phyloP scores from a whole-genome alignment of 2,113 vertebrate species.

The Tupaia chinensis region DNA sequence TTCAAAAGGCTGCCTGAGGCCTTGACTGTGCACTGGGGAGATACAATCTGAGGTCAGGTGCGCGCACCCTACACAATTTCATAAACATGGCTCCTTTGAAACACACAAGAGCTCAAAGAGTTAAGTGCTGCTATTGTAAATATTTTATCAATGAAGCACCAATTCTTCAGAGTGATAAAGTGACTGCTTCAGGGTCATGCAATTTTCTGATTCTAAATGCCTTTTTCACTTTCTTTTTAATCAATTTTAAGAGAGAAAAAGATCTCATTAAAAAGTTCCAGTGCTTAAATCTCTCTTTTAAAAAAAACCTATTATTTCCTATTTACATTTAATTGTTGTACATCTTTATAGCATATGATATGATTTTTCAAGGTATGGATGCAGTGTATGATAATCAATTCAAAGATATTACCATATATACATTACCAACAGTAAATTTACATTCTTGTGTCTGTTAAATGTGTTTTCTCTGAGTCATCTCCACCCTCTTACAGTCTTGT shows the following conservation, averaged over 20 bases:
- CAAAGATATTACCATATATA: no score
- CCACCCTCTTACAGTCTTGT: no score
- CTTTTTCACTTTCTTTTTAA: neutral
- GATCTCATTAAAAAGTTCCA: neutral
- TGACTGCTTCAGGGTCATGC: accelerated
- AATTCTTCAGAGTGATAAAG: neutral
- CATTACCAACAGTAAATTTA: no score
- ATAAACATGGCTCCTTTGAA: neutral
- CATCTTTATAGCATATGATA: no score
- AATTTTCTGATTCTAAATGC: neutral
- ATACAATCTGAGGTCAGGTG: neutral
- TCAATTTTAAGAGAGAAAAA: neutral
- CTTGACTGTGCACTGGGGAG: no score
- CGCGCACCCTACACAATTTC: neutral
- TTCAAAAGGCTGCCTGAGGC: neutral
- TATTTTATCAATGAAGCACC: neutral
- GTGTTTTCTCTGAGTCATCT: no score
- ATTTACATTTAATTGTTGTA: no score
- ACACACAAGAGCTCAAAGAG: neutral
- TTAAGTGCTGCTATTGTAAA: neutral
- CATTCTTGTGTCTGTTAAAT: no score
- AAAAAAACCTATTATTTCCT: no score
- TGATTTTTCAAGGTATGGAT: no score
- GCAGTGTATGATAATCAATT: no score
- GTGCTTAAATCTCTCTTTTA: neutral